Evolutionary conservation across 2,797 vertebrate genomes (phyloP).

Genomic region (Sebastes cheni): DNA sequence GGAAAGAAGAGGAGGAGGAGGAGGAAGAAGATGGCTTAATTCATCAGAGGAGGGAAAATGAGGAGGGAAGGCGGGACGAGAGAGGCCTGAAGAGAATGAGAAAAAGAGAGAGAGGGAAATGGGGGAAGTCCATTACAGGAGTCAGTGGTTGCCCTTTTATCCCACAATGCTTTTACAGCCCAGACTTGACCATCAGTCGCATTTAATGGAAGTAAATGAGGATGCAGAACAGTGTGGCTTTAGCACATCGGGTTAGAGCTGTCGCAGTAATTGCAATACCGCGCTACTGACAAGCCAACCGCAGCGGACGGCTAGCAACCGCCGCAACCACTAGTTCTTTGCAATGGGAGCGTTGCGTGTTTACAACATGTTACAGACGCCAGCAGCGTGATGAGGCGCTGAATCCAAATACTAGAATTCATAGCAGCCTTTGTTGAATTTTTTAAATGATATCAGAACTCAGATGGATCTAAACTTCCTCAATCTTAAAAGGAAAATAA

Average conservation of each 20-base stretch:
- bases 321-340: no score
- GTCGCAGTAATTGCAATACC: not conserved
- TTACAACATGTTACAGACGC: no score
- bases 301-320: no score
- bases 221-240: not conserved
- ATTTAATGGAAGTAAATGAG: not conserved
- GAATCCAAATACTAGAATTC: no score
- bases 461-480: no score
- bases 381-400: no score
- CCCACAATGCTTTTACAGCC: not conserved
- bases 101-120: not conserved
- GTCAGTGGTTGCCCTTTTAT: not conserved
- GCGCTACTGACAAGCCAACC: no score
- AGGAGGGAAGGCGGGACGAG: not conserved
- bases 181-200: not conserved
- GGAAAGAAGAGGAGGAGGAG: slow-evolving; percentile 6
- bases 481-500: no score
- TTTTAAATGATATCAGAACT: no score
- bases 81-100: not conserved
- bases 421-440: no score
- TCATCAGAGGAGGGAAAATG: not conserved
- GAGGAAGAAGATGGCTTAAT: not conserved
- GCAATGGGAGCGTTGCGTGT: no score
- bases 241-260: not conserved
- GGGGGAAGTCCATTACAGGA: not conserved